Conservation (phyloP, 2,888 invertebrate species). For the Ramazzottius varieornatus region DNA sequence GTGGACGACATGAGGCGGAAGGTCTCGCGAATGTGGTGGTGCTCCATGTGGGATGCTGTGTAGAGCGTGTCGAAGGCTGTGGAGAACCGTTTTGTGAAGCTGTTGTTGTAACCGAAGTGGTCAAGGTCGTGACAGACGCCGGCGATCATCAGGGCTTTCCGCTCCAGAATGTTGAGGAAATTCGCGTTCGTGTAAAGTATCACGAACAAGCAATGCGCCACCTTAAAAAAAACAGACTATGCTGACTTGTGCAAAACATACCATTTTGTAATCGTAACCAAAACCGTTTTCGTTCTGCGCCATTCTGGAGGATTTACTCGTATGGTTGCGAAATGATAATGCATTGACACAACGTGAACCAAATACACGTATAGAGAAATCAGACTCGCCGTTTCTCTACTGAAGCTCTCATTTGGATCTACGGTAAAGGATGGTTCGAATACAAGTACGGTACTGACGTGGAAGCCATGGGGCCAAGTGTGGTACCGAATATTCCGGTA, state of each 20-base stretch:
- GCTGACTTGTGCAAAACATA: no score
- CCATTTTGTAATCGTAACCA: no score
- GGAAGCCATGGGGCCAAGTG: not conserved
- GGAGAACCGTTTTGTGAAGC: not conserved
- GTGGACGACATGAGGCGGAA: not conserved
- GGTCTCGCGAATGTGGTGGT: conserved; percentile 3
- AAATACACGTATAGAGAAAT: no score
- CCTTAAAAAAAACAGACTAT: not conserved
- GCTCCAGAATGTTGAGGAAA: not conserved
- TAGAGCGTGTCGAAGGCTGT: not conserved
- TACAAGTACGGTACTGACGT: no score
- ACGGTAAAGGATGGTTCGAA: no score
- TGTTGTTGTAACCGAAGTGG: not conserved
- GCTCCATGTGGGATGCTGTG: not conserved
- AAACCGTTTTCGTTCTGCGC: no score
- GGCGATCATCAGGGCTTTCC: not conserved
- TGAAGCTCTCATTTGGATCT: no score
- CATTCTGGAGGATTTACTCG: no score
- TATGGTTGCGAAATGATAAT: no score
- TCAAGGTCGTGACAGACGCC: not conserved
- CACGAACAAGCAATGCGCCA: not conserved
- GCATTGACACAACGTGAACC: no score
- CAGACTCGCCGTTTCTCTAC: no score
- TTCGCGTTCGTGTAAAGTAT: not conserved
- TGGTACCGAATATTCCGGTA: conserved; percentile 2